A percentile compares a stretch with the other conserved stretches of the same genome.
Evolutionary conservation across 2,888 invertebrate species (phyloP).

Genomic region (Acronicta aceris): DNA sequence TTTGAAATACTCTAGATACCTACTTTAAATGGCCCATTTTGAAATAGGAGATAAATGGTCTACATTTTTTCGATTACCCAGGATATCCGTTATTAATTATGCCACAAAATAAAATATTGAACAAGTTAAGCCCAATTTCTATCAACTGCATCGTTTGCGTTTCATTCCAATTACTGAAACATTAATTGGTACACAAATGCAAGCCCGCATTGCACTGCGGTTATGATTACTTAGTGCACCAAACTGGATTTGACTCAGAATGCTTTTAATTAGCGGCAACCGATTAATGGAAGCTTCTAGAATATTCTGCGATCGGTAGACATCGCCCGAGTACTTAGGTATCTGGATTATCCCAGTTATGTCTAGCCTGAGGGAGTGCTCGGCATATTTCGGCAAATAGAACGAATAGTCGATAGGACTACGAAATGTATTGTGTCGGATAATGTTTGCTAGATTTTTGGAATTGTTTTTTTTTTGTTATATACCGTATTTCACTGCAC

Average conservation of each 20-base stretch:
- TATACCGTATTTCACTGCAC: no score
- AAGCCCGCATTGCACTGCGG: conserved; percentile 46
- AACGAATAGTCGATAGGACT: conserved; percentile 13
- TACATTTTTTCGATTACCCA: not conserved
- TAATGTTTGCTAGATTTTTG: not conserved
- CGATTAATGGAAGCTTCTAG: conserved; percentile 44
- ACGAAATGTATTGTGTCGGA: not conserved
- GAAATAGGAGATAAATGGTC: no score
- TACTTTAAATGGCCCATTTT: no score
- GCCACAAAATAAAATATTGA: not conserved
- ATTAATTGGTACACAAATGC: conserved; percentile 52
- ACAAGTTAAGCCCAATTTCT: conserved; percentile 1
- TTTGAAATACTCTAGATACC: no score
- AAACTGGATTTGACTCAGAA: conserved; percentile 40
- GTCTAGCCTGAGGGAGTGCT: conserved; percentile 24
- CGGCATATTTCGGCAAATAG: conserved; percentile 28
- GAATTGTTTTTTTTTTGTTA: not conserved
- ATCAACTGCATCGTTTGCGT: conserved; percentile 8
- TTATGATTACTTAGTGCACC: conserved; percentile 51
- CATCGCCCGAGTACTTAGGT: conserved; percentile 27
- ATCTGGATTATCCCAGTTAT: conserved; percentile 41
- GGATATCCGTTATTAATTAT: not conserved
- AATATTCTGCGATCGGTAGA: conserved; percentile 42
- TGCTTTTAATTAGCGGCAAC: conserved; percentile 55
- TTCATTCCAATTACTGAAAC: conserved; percentile 45